Evolutionary conservation across 2,113 vertebrate genomes (phyloP), one percentile per base, ranked within the genome.

Genomic region (Harpagus bidentatus): DNA sequence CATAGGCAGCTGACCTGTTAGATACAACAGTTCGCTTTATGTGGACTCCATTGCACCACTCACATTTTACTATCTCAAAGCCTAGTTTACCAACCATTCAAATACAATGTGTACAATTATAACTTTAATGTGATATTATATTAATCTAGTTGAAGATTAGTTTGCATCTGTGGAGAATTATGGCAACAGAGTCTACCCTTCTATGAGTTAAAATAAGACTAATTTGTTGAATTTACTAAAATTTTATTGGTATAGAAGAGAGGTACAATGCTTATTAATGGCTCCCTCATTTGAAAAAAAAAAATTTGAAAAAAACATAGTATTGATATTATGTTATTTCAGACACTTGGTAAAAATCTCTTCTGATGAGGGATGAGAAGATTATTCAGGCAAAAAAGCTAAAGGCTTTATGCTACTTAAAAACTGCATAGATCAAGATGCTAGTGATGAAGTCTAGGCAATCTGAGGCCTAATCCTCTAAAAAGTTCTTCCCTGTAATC

Each of bases 31-130:
- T 8, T 79, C 2, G 2, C 42, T 31, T 56, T 17, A 32, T 17
- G 10, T 3, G 1, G 10, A 13, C 13, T 79, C 10, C 6, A 29
- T 4, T 66, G 17, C 1, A 53, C 13, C 20, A 20, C 6, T 53
- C 12, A 8, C 9, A 15, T 74, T 81, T 93, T 58, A 29, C 5
- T 21, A 43, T 13, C 26, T 63, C n/a, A 81, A 65, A 79, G 14
- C 7, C 10, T 53, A 23, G 6, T 65, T 72, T 80, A 38, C 16
- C 36, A 43, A 13, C 6, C 8, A 36, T 71, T 55, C 38, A 55
- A 66, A 38, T 14, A 4, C 6, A 76, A 43, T 10, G 7, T 58
- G 4, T 25, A 23, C 12, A 74, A 21, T 9, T 28, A 20, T 23
- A 52, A 38, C 13, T 12, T 38, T 50, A 34, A 31, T 61, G 88